Base-by-base conservation (phyloP, 1,140 invertebrate species). In the Gonioctena quinquepunctata region DNA sequence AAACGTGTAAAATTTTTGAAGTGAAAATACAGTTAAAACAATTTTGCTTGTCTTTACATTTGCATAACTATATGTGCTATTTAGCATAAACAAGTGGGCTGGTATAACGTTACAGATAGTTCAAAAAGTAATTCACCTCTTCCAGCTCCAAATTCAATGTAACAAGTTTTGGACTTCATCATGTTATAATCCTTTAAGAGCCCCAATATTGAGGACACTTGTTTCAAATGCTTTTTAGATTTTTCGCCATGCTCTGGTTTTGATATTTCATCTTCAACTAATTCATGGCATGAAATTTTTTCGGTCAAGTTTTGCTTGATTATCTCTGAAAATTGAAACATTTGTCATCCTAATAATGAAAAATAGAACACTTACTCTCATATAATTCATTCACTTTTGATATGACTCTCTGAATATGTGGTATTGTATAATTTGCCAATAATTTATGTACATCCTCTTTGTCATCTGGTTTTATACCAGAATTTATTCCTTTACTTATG, bases 111-210 rank as follows among this genome's bases (percentile, higher is more conserved):
- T n/a, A n/a, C n/a, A n/a, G n/a, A n/a, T n/a, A n/a, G n/a, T n/a
- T n/a, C n/a, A n/a, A n/a, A n/a, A n/a, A n/a, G n/a, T n/a, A n/a
- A n/a, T 0, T 11, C 16, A 88, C 93, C 94, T 88, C 92, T 93
- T n/a, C 94, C 94, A 22, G 94, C 93, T 6, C 94, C 94, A 81
- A 95, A 91, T 82, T 96, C 94, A 62, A 96, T 88, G 78, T 89
- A 94, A 80, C 91, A 91, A 0, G 89, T 90, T 62, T 87, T 76
- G 2, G 88, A 79, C 19, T 75, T 69, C 1, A 92, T 74, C 52
- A 93, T 83, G 13, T 84, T 78, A 64, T 87, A 83, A 1, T 83
- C 73, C 50, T 90, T 83, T 16, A 93, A 82, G 50, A 92, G 84
- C 2, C 86, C 87, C 21, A 94, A 76, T 26, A 94, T 78, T 3